Evolutionary conservation across 2,797 vertebrate species (phyloP).

Genomic region (Uromys caudimaculatus): DNA sequence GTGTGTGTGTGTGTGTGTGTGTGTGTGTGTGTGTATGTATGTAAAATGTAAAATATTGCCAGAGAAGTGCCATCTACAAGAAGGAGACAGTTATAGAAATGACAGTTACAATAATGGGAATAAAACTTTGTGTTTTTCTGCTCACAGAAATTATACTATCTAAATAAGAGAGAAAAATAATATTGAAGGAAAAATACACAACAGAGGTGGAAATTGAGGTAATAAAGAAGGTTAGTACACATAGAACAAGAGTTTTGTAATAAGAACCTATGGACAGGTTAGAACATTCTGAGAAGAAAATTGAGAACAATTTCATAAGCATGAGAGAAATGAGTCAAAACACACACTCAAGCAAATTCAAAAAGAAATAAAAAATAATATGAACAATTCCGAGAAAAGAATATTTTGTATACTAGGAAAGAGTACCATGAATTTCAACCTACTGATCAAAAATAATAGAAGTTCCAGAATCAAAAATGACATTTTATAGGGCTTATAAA

Average conservation of each 20-base stretch:
- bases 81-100: slow-evolving; percentile 5
- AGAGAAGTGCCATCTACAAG: background rate
- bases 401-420: background rate
- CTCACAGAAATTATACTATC: background rate
- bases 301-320: background rate
- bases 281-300: background rate
- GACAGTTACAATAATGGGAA: background rate
- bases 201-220: background rate
- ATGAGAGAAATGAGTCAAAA: background rate
- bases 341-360: background rate
- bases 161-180: background rate
- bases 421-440: background rate
- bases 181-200: background rate
- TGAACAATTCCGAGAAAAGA: background rate
- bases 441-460: background rate
- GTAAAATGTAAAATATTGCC: background rate
- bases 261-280: background rate
- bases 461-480: background rate
- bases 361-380: slow-evolving; percentile 8
- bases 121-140: background rate
- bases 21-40: too few relatives aligned
- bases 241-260: background rate
- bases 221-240: background rate
- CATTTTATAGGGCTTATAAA: background rate
- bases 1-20: too few relatives aligned